A percentile compares a stretch with the other conserved stretches of the same genome.
Evolutionary conservation across 1,140 invertebrate genomes (phyloP).

Genomic region (Drosophila virilis): DNA sequence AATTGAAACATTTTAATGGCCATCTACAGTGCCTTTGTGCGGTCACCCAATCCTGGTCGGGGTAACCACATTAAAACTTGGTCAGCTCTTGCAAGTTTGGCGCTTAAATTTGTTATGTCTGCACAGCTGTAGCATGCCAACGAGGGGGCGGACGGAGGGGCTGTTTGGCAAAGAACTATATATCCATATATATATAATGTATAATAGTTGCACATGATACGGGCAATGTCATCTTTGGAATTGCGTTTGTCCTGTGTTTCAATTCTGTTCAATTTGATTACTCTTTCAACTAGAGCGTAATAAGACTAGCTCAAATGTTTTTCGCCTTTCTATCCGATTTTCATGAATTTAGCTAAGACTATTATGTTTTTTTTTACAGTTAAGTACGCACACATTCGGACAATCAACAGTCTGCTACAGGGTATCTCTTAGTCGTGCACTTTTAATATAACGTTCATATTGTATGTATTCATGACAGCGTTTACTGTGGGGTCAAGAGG

Average conservation of each 20-base stretch:
- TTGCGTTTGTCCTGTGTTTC: too few species aligned
- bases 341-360: not conserved
- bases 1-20: conserved; percentile 72
- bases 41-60: conserved; percentile 15
- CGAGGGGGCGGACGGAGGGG: conserved; percentile 1
- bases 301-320: not conserved
- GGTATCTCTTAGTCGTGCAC: not conserved
- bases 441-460: not conserved
- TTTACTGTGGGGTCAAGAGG: conserved; percentile 26
- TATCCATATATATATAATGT: not conserved
- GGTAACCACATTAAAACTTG: conserved; percentile 74
- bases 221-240: not conserved
- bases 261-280: not conserved
- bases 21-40: conserved; percentile 6
- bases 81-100: conserved; percentile 55
- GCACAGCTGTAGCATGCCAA: conserved; percentile 29
- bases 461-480: conserved; percentile 3
- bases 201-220: conserved; percentile 4
- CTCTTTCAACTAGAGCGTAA: too few species aligned
- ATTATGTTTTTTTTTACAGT: not conserved
- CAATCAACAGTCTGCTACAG: not conserved
- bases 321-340: not conserved
- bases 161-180: too few species aligned
- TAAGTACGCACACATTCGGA: too few species aligned
- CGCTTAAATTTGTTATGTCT: conserved; percentile 72